Base-by-base conservation (phyloP, 2,113 vertebrate species). In the Hypomesus transpacificus region DNA sequence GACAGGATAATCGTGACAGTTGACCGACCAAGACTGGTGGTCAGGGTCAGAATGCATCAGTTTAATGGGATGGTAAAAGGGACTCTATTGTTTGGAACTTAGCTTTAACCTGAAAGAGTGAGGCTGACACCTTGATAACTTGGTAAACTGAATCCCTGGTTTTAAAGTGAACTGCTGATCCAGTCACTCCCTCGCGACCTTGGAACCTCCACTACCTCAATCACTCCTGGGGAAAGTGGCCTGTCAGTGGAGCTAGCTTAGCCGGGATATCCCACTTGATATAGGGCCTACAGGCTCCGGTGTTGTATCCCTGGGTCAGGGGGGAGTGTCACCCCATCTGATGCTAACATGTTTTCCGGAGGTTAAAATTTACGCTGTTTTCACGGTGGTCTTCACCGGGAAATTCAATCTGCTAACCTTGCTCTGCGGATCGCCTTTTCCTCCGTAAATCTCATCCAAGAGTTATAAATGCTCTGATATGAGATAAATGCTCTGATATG, bases 301-400 rank as follows among this genome's bases (percentile, higher is more conserved):
- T 90, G 85, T 90, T 82, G 82, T 84, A 72, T 88, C 86, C 84
- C 89, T 73, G 85, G 89, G 87, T 84, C 76, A 84, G 86, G 79
- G 79, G 87, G 87, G 88, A 90, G 86, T 76, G 24, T 71, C 63
- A 26, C 83, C 86, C 91, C 90, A 90, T 92, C 82, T 85, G 89
- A 93, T 92, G 91, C 91, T 85, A 84, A 84, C 85, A 74, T 91
- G 89, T 91, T 94, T 89, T 86, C 74, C 80, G 78, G 3, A 6
- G 84, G 91, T 92, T 86, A 89, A 89, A 92, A 89, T 87, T 86
- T 86, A 91, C 90, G 92, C 89, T 82, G 70, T 85, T 91, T 87
- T 73, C 87, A 75, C 78, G 95, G 94, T 95, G 95, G 95, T 95
- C 94, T 75, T 73, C 70, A 84, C 74, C 87, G 87, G 89, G 89